Evolutionary conservation across 1,140 invertebrate genomes (phyloP).

Genomic region (Maconellicoccus hirsutus): DNA sequence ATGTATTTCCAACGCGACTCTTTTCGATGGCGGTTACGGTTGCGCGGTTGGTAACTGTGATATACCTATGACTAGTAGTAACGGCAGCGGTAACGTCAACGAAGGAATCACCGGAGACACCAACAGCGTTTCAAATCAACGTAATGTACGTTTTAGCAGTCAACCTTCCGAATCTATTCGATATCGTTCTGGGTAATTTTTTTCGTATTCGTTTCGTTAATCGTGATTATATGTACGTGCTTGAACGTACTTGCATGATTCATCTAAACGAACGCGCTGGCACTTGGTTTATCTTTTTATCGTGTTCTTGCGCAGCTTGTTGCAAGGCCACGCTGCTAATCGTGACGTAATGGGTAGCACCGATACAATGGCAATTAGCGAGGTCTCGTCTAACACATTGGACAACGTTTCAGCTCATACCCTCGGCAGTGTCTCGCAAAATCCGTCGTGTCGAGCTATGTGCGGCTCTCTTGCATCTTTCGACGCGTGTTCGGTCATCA

Average conservation of each 20-base stretch:
- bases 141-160: neutral
- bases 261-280: too few relatives aligned
- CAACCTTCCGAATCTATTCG: neutral
- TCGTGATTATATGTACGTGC: too few relatives aligned
- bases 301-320: neutral
- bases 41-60: neutral
- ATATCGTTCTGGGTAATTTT: neutral
- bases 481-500: constrained; percentile 39
- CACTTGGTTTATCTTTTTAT: too few relatives aligned
- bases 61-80: neutral
- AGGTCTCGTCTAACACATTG: constrained; percentile 38
- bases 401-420: constrained; percentile 38
- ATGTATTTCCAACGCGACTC: neutral
- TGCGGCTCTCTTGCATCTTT: constrained; percentile 41
- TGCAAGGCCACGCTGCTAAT: neutral
- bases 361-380: constrained; percentile 37
- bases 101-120: neutral
- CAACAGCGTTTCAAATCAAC: neutral
- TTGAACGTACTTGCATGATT: too few relatives aligned
- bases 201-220: neutral
- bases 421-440: constrained; percentile 35
- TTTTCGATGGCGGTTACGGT: neutral
- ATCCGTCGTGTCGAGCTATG: constrained; percentile 38
- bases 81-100: neutral
- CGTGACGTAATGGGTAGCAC: constrained; percentile 38